Evolutionary conservation across 92 coral and sea anemone species (phyloP).

Genomic region (Ricordea florida): DNA sequence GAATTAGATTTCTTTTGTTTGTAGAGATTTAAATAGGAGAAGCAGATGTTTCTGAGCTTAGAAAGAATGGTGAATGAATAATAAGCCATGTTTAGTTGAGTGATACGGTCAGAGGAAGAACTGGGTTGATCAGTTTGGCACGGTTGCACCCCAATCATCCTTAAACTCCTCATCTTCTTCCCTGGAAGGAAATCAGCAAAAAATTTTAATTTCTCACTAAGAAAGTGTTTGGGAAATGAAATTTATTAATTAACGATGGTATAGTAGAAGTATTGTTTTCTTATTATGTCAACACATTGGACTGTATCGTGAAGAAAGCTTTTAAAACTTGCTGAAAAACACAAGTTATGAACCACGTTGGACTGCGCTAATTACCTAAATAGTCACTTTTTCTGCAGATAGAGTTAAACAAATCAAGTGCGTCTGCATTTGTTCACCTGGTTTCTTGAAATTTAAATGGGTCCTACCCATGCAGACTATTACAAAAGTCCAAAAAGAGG

Average conservation of each 20-base stretch:
- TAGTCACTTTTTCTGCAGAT: slow-evolving; percentile 62
- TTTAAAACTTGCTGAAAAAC: slow-evolving; percentile 83
- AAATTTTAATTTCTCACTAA: background rate
- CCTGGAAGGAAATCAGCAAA: slow-evolving; percentile 16
- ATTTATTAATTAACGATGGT: slow-evolving; percentile 93
- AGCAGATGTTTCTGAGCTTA: slow-evolving; percentile 99
- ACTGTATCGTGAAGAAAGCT: slow-evolving; percentile 84
- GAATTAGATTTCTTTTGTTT: slow-evolving; percentile 99
- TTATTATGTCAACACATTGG: slow-evolving; percentile 99
- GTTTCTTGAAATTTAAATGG: background rate
- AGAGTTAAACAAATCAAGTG: slow-evolving; percentile 43
- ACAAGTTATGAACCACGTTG: slow-evolving; percentile 75
- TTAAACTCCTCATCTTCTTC: background rate
- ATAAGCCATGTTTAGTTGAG: slow-evolving; percentile 49
- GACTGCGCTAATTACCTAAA: slow-evolving; percentile 64
- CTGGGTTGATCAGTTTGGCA: slow-evolving; percentile 2
- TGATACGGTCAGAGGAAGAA: slow-evolving; percentile 30
- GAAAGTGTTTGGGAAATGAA: slow-evolving; percentile 85
- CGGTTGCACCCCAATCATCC: background rate
- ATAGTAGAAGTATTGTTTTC: slow-evolving; percentile 83
- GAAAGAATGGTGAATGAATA: slow-evolving; percentile 98
- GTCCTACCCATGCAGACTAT: background rate
- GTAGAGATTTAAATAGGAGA: slow-evolving; percentile 99
- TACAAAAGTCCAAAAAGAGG: background rate
- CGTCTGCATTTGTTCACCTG: background rate